Evolutionary conservation across 2,113 vertebrate species (phyloP), one percentile per base, ranked within the genome.

Genomic region (Nicator chloris): DNA sequence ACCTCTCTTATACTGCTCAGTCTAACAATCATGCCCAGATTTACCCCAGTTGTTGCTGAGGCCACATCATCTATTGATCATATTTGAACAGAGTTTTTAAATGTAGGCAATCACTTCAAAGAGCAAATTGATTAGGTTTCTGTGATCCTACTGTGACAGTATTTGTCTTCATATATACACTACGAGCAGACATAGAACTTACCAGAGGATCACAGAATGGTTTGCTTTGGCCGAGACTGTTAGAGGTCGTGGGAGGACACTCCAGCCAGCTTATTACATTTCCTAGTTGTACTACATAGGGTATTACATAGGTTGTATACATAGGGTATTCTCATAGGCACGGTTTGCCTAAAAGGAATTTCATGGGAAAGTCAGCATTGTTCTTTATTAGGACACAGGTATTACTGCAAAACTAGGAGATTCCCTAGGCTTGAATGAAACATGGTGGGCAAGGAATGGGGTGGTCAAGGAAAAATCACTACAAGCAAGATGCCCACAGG

Each of bases 321-420:
- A n/a, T n/a, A n/a, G n/a, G n/a, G n/a, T n/a, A n/a, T n/a, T n/a
- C n/a, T n/a, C n/a, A n/a, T n/a, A n/a, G 5, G 5, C 28, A 33
- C 42, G 9, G 2, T 40, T 26, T 79, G 27, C 33, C 35, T 73
- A n/a, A 61, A 63, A 47, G 9, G 4, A 88, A 33, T 2, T 4
- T 11, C 2, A 1, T 13, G 13, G 16, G 10, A 83, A 15, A 28
- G 9, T 53, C 20, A 50, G 2, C 4, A 21, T 10, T 19, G 2
- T 5, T 82, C 4, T 64, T 83, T 37, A 20, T 18, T 5, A n/a
- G 22, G 15, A 31, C 31, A 37, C 0, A 10, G 66, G 6, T 22
- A 17, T 12, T 65, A 7, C 11, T 61, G 24, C 13, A n/a, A 64
- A 30, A 13, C 20, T 21, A 72, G 5, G 16, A 57, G 7, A 5